Evolutionary conservation across 2,113 vertebrate species (phyloP).

Genomic region (Dasyprocta punctata): DNA sequence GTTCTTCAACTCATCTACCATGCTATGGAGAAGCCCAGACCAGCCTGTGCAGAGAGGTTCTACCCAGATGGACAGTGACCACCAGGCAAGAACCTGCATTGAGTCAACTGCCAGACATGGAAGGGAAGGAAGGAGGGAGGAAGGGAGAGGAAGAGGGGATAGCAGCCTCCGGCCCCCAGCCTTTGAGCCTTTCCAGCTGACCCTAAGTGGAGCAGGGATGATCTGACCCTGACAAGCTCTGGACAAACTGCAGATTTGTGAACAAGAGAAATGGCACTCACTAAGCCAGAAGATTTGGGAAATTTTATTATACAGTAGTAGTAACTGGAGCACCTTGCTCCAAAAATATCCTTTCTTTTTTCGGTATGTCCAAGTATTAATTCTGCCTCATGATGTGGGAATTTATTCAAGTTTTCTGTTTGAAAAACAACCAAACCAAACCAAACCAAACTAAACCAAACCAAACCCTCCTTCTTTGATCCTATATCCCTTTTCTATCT

Average conservation of each 20-base stretch:
- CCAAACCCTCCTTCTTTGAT: not conserved
- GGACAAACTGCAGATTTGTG: not conserved
- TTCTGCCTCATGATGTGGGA: not conserved
- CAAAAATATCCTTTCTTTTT: not conserved
- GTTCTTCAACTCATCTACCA: not conserved
- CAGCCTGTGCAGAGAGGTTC: not conserved
- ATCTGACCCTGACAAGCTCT: not conserved
- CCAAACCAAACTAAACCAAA: no score
- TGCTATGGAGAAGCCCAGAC: not conserved
- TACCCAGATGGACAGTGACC: not conserved
- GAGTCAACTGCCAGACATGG: not conserved
- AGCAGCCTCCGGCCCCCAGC: not conserved
- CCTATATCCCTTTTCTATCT: not conserved
- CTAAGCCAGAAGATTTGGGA: not conserved
- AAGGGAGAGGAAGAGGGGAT: not conserved
- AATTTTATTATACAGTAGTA: not conserved
- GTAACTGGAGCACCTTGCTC: not conserved
- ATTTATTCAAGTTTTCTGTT: conserved; percentile 1
- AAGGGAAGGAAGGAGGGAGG: not conserved
- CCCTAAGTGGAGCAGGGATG: not conserved
- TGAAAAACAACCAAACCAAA: not conserved
- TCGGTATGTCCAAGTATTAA: not conserved
- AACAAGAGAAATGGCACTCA: not conserved
- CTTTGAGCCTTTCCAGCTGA: not conserved
- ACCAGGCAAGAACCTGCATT: not conserved